These are phyloP conservation scores for Ypsolopha scabrella DNA, from an alignment of 2,888 invertebrate species.

Conservation along the genomic window DNA sequence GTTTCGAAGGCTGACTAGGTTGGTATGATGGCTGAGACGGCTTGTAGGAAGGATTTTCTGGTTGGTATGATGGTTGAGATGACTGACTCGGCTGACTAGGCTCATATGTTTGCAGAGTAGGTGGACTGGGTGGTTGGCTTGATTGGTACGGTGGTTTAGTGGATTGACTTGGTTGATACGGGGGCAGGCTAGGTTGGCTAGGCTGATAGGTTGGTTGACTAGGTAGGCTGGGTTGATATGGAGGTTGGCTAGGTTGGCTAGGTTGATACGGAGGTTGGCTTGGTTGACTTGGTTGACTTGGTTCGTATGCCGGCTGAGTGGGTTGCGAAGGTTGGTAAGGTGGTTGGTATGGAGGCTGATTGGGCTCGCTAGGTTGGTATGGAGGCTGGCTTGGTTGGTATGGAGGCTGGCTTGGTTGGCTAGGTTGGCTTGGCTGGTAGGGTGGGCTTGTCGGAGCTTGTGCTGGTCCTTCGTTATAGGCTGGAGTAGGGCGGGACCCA, in stretches of 20 bases:
- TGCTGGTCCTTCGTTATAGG: constrained; percentile 46
- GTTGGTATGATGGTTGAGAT: constrained; percentile 19
- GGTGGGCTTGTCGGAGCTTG: constrained; percentile 19
- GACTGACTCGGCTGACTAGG: constrained; percentile 20
- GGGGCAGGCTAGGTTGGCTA: constrained; percentile 18
- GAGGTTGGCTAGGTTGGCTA: constrained; percentile 20
- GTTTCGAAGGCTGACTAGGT: constrained; percentile 12
- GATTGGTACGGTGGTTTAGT: constrained; percentile 16
- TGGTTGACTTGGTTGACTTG: constrained; percentile 19
- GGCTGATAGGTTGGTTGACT: constrained; percentile 28
- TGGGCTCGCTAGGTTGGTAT: constrained; percentile 16
- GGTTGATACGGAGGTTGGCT: constrained; percentile 19
- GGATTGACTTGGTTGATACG: constrained; percentile 17
- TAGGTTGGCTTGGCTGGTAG: constrained; percentile 17
- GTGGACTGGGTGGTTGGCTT: constrained; percentile 10
- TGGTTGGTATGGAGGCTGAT: constrained; percentile 22
- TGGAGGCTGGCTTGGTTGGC: constrained; percentile 20
- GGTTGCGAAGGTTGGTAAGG: constrained; percentile 18
- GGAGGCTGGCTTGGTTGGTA: constrained; percentile 22
- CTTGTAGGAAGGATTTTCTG: constrained; percentile 17
- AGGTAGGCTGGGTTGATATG: constrained; percentile 15
- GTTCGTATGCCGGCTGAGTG: constrained; percentile 17
- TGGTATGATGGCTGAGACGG: constrained; percentile 17
- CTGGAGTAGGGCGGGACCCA: constrained; percentile 49
- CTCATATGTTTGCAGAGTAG: constrained; percentile 6